Evolutionary conservation across 1,140 invertebrate genomes (phyloP), one percentile per base, ranked within the genome.

Genomic region (Drosophila repletoides): DNA sequence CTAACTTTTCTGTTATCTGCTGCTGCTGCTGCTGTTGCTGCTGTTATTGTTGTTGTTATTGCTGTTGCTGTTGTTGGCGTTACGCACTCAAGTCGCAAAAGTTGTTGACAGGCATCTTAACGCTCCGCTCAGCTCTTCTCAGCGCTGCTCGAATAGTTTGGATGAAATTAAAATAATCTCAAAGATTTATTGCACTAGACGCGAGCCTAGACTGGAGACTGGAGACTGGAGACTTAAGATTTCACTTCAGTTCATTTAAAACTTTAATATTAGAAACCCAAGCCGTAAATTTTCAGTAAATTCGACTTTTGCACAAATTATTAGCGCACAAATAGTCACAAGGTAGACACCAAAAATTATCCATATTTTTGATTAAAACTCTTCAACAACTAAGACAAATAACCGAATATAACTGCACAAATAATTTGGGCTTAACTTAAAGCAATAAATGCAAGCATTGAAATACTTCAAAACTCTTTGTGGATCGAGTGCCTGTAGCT

Each of bases 131-230:
- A 76, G 52, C 68, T 72, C 74, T 56, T 73, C 73, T 67, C 3
- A 15, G 12, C 10, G 48, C 24, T n/a, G n/a, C 33, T 72, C 58
- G 60, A 72, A 84, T 84, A 84, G 80, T 84, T 84, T 80, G 72
- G 80, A 76, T 79, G 76, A 84, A 84, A 84, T 84, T 84, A 80
- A 86, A 84, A 84, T 84, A 84, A 84, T 84, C 80, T 80, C 40
- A 26, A 80, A 86, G 80, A 84, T 84, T 84, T 84, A 84, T 84
- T 72, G 75, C 80, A 59, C 58, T 38, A 64, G 72, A 76, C 65
- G 65, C 34, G 72, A 49, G 46, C 17, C 46, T 49, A 17, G 21
- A 41, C 21, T 26, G 7, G 40, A 26, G 24, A 29, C 22, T 3
- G 14, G n/a, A 46, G 24, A 15, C 22, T 28, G 5, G 0, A 51